These are phyloP conservation scores for Actinemys pallida DNA, from an alignment of 2,113 vertebrate genomes.

Conservation along the genomic window DNA sequence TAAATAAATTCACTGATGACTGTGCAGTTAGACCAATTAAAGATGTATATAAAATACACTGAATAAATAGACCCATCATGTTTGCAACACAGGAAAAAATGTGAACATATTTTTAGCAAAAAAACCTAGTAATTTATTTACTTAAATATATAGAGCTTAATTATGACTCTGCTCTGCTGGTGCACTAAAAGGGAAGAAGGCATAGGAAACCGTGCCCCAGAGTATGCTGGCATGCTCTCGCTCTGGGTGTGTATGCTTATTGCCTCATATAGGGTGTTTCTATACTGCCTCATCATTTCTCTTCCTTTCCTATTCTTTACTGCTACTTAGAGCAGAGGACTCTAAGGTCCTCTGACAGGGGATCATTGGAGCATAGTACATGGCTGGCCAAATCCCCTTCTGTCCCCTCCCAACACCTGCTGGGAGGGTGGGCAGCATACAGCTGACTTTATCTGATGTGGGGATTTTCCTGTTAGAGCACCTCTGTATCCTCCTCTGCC, in stretches of 20 bases:
- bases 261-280: background rate
- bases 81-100: background rate
- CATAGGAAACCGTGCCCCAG: background rate
- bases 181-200: background rate
- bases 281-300: background rate
- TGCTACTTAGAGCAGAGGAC: background rate
- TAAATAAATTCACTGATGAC: constrained; percentile 10
- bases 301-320: background rate
- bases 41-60: background rate
- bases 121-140: background rate
- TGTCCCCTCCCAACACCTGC: background rate
- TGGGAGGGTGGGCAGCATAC: background rate
- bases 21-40: background rate
- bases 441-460: background rate
- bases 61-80: background rate
- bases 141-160: background rate
- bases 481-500: background rate
- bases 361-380: background rate
- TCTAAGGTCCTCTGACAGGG: background rate
- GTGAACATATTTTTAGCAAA: background rate
- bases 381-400: background rate
- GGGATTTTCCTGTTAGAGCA: background rate
- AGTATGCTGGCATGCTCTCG: background rate
- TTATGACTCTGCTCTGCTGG: background rate
- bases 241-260: background rate